phyloP scores from a whole-genome alignment of 1,140 invertebrate species.

The Lucilia sericata region DNA sequence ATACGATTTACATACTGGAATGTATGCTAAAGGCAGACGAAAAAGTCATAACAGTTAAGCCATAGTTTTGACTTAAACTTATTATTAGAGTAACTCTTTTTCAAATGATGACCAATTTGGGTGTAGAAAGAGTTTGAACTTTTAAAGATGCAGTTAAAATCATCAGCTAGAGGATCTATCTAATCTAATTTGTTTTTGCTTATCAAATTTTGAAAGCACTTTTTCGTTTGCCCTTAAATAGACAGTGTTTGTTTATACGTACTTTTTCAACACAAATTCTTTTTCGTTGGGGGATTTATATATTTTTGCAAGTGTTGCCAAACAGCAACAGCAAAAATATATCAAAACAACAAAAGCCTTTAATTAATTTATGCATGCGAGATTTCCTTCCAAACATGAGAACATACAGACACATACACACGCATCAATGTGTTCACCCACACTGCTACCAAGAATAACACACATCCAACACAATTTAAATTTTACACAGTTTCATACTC shows the following conservation, averaged over 20 bases:
- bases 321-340: not conserved
- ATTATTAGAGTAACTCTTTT: too few relatives aligned
- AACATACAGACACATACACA: not conserved
- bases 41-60: too few relatives aligned
- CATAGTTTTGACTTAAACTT: too few relatives aligned
- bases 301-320: slow-evolving; percentile 22
- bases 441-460: too few relatives aligned
- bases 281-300: not conserved
- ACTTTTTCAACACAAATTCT: not conserved
- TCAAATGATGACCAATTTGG: too few relatives aligned
- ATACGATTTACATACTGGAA: not conserved
- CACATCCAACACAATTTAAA: not conserved
- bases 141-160: too few relatives aligned
- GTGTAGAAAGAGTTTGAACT: too few relatives aligned
- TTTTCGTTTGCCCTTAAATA: too few relatives aligned
- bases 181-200: too few relatives aligned
- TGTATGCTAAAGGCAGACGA: not conserved
- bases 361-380: slow-evolving; percentile 27
- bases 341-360: slow-evolving; percentile 19
- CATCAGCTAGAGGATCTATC: too few relatives aligned
- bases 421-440: too few relatives aligned
- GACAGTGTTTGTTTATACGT: not conserved
- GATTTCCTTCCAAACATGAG: not conserved
- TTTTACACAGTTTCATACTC: not conserved
- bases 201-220: too few relatives aligned